Evolutionary conservation across 2,888 invertebrate species (phyloP).

Genomic region (Himalopsyche tibetana): DNA sequence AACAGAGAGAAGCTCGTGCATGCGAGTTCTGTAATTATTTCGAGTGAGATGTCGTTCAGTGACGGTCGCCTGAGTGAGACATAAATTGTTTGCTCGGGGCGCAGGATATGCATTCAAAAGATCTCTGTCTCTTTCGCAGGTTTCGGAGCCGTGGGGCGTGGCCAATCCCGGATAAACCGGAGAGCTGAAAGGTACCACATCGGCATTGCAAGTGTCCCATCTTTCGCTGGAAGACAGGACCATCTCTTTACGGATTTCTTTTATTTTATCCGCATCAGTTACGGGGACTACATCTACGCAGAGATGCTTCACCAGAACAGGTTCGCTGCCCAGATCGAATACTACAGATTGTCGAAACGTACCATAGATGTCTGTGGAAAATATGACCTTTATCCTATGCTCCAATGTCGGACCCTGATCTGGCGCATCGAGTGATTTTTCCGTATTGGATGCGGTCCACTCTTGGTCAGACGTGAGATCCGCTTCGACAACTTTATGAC

Average conservation of each 20-base stretch:
- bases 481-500: constrained; percentile 68
- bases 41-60: constrained; percentile 79
- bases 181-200: constrained; percentile 76
- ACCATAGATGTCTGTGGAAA: constrained; percentile 84
- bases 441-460: constrained; percentile 72
- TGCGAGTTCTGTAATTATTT: constrained; percentile 83
- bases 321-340: constrained; percentile 84
- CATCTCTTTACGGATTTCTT: constrained; percentile 80
- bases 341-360: constrained; percentile 87
- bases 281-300: constrained; percentile 87
- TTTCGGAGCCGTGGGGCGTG: constrained; percentile 72
- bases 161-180: constrained; percentile 76
- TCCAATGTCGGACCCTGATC: constrained; percentile 68
- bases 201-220: constrained; percentile 78
- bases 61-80: constrained; percentile 82
- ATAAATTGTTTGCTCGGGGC: constrained; percentile 81
- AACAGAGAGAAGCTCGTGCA: constrained; percentile 85
- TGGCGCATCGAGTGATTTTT: constrained; percentile 58
- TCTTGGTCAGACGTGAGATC: constrained; percentile 77
- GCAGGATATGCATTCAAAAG: constrained; percentile 80
- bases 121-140: constrained; percentile 76
- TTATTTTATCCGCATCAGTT: constrained; percentile 80
- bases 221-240: constrained; percentile 79
- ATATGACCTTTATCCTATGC: constrained; percentile 77
- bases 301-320: constrained; percentile 80